Percentiles rank a stretch among this genome's conserved stretches.
These are phyloP conservation scores for Perizoma flavofasciatum DNA, from an alignment of 2,888 invertebrate species.

Conservation along the genomic window DNA sequence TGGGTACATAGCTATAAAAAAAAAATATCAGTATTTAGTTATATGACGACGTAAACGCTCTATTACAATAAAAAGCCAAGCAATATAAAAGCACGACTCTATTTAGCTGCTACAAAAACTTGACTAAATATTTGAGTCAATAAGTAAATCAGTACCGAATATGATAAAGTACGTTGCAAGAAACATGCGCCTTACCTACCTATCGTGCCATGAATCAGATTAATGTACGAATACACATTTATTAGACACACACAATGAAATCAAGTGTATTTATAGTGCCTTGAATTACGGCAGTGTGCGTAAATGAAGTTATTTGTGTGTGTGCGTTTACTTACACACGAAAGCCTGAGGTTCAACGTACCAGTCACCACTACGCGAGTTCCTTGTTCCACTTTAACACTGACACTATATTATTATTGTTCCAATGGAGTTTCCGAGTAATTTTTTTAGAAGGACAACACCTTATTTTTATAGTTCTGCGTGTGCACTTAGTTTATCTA, in stretches of 20 bases:
- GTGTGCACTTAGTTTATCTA: constrained; percentile 26
- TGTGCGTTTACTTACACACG: constrained; percentile 55
- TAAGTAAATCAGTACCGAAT: constrained; percentile 30
- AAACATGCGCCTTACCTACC: constrained; percentile 54
- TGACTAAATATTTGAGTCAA: constrained; percentile 10
- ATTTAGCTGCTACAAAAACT: constrained; percentile 17
- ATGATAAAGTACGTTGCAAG: constrained; percentile 39
- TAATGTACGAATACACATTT: constrained; percentile 56
- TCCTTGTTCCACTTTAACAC: constrained; percentile 83
- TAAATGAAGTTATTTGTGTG: constrained; percentile 37
- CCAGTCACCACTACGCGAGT: constrained; percentile 80
- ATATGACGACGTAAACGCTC: neutral
- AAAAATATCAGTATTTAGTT: neutral
- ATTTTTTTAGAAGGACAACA: constrained; percentile 46
- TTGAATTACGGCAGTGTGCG: constrained; percentile 38
- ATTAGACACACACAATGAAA: constrained; percentile 49
- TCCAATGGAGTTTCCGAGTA: constrained; percentile 74
- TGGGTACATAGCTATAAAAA: too few species aligned
- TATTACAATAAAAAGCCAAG: too few species aligned
- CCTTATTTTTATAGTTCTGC: constrained; percentile 47
- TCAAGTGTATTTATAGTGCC: constrained; percentile 33
- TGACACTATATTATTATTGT: constrained; percentile 81
- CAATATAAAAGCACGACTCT: neutral
- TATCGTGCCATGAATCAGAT: constrained; percentile 71
- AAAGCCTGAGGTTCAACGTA: constrained; percentile 76